Base-by-base conservation (phyloP, 1,140 invertebrate genomes). In the Dreissena polymorpha region DNA sequence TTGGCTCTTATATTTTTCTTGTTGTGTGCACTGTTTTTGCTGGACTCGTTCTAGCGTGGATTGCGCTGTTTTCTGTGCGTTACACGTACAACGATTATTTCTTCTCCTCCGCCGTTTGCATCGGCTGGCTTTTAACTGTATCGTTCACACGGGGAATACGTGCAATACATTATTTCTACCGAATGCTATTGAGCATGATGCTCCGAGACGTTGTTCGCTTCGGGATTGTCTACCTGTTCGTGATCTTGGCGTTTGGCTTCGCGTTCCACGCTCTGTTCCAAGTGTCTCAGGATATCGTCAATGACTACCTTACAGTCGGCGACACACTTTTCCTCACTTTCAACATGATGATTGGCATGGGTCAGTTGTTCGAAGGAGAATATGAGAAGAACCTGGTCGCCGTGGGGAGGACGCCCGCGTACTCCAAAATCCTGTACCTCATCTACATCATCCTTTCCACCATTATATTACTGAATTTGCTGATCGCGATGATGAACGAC, bases 401-500 rank as follows among this genome's bases (percentile, higher is more conserved):
- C 18, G 88, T 81, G 6, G 87, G 86, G 8, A 68, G 86, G 27
- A 60, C 53, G 10, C 75, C 85, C 0, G 23, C 79, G 16, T 87
- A 85, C 27, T 63, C 82, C 25, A 89, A 90, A 73, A 80, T 91
- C 5, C 25, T 91, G 16, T 91, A 90, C 71, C 60, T 90, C 21
- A 23, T 91, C 16, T 92, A 91, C 80, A 88, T 91, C 55, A 77
- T 92, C 18, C 69, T 91, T 10, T 85, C 84, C 6, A 90, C 89
- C 21, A 90, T 91, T 49, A 83, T 92, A 0, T 72, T 92, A 6
- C 84, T 92, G 18, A 92, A 92, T 79, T 85, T 92, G 10, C 87
- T 92, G 0, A 92, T 92, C 69, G 91, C 91, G 13, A 91, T 91
- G 90, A 91, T 92, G 90, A 92, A 91, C 74, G 91, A 91, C 73